These are phyloP conservation scores for Manduca sexta DNA, from an alignment of 1,140 invertebrate genomes.

Conservation along the genomic window DNA sequence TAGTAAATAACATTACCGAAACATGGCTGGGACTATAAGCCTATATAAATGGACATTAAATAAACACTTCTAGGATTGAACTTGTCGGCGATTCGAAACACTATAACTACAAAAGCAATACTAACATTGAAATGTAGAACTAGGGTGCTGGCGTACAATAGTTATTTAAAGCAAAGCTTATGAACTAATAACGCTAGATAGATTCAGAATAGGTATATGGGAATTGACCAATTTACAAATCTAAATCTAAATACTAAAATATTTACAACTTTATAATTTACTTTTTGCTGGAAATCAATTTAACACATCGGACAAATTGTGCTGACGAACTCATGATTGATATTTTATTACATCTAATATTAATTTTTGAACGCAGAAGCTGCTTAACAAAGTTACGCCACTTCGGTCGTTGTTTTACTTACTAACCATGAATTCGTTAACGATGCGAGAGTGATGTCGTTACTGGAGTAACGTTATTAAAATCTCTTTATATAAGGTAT, in stretches of 20 bases:
- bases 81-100: slow-evolving; percentile 11
- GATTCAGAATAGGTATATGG: slow-evolving; percentile 43
- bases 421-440: no score
- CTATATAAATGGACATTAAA: slow-evolving; percentile 3
- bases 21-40: no score
- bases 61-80: neutral
- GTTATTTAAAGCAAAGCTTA: slow-evolving; percentile 47
- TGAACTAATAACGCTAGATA: slow-evolving; percentile 35
- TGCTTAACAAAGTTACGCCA: no score
- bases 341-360: no score
- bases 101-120: slow-evolving; percentile 51
- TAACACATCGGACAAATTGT: no score
- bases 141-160: slow-evolving; percentile 37
- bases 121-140: slow-evolving; percentile 20
- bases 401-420: no score
- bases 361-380: no score
- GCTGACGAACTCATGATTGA: no score
- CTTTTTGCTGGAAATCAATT: neutral
- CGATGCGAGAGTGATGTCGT: no score
- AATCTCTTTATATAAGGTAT: no score
- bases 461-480: no score
- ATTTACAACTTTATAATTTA: slow-evolving; percentile 34
- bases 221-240: slow-evolving; percentile 65
- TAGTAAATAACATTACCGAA: slow-evolving; percentile 2
- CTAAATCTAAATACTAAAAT: slow-evolving; percentile 46